Percentiles rank a stretch among this genome's conserved stretches.
These are phyloP conservation scores for Microcebus jonahi DNA, from an alignment of 2,113 vertebrate genomes.

Conservation along the genomic window DNA sequence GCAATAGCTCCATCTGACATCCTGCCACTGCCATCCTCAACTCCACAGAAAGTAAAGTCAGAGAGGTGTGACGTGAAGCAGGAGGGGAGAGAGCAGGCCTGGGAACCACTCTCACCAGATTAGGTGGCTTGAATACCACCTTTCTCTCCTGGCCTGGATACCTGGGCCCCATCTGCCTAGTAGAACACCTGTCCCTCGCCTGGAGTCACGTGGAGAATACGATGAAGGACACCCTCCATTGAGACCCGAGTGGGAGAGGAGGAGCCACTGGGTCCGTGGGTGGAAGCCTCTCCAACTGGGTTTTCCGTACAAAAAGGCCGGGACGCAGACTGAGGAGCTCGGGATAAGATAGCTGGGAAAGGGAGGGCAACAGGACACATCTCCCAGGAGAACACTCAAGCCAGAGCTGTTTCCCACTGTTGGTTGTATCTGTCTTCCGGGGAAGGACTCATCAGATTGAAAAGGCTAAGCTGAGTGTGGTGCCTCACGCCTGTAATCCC, in stretches of 20 bases:
- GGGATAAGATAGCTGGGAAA: not conserved
- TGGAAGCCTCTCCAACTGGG: not conserved
- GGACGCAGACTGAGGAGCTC: not conserved
- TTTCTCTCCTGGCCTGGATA: not conserved
- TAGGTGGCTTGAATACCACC: not conserved
- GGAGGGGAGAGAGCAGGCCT: not conserved
- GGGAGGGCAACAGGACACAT: not conserved
- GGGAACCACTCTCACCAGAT: not conserved
- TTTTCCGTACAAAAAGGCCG: not conserved
- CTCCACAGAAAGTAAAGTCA: not conserved
- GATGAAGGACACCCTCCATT: not conserved
- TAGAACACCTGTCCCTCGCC: not conserved
- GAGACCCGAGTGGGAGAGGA: not conserved
- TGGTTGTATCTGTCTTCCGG: not conserved
- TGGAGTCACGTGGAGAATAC: not conserved
- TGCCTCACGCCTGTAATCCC: too few species aligned
- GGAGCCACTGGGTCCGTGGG: not conserved
- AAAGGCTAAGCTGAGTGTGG: not conserved
- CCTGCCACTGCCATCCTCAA: not conserved
- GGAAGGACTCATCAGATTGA: not conserved
- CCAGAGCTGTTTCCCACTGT: not conserved
- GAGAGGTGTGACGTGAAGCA: not conserved
- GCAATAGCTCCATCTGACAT: not conserved
- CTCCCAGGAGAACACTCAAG: not conserved
- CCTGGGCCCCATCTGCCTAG: not conserved